A percentile compares a stretch with the other conserved stretches of the same genome.
phyloP scores from a whole-genome alignment of 2,888 invertebrate species.

The Nephrotoma guestfalica region DNA sequence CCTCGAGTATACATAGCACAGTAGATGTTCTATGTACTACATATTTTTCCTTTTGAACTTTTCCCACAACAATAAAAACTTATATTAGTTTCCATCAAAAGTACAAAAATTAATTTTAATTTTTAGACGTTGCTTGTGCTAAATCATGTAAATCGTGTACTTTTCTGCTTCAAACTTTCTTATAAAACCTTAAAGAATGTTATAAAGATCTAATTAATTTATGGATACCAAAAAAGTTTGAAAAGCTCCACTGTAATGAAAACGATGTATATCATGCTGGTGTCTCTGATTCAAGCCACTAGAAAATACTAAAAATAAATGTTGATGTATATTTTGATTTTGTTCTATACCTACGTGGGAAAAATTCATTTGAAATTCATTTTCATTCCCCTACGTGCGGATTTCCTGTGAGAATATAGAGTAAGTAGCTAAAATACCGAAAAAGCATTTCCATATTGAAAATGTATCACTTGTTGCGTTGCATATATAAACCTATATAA shows the following conservation, averaged over 20 bases:
- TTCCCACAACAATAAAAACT: neutral
- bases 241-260: neutral
- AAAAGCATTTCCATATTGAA: neutral
- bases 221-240: neutral
- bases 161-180: neutral
- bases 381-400: neutral
- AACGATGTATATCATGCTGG: neutral
- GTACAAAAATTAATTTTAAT: neutral
- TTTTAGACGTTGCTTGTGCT: neutral
- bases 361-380: neutral
- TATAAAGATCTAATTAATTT: neutral
- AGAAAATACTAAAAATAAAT: neutral
- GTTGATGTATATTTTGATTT: neutral
- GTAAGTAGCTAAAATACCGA: neutral
- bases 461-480: neutral
- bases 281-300: neutral
- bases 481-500: neutral
- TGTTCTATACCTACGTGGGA: neutral
- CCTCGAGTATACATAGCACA: too few species aligned
- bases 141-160: neutral
- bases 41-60: neutral
- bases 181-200: neutral
- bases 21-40: too few species aligned
- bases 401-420: neutral
- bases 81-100: neutral